Percentiles rank a stretch among this genome's conserved stretches.
Conservation (phyloP, 2,888 invertebrate genomes). For the Thyatira batis region DNA sequence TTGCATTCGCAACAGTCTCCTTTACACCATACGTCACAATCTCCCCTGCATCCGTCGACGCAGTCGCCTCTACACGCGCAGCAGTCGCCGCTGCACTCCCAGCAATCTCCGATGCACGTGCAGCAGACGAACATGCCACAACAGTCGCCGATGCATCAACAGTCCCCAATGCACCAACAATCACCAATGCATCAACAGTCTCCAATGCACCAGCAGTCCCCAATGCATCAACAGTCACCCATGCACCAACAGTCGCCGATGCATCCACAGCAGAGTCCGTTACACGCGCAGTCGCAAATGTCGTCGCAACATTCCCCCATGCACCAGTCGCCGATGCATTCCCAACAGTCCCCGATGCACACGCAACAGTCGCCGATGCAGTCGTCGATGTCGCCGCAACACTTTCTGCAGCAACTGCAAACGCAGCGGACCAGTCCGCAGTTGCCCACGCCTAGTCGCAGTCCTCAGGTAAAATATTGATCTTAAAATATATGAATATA, state of each 20-base stretch:
- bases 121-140: conserved; percentile 49
- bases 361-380: conserved; percentile 55
- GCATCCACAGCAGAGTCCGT: conserved; percentile 63
- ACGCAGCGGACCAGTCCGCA: conserved; percentile 76
- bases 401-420: conserved; percentile 65
- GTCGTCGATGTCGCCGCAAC: conserved; percentile 58
- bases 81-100: conserved; percentile 66
- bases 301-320: conserved; percentile 50
- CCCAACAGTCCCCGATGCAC: conserved; percentile 48
- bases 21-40: conserved; percentile 62
- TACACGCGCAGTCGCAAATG: conserved; percentile 55
- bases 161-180: conserved; percentile 48
- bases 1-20: conserved; percentile 71
- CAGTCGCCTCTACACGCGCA: conserved; percentile 70
- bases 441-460: conserved; percentile 73
- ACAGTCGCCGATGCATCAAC: conserved; percentile 66
- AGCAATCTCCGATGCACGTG: conserved; percentile 68
- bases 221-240: conserved; percentile 52
- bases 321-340: conserved; percentile 56
- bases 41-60: conserved; percentile 63
- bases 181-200: conserved; percentile 46
- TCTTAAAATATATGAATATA: neutral
- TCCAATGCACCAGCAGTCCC: conserved; percentile 51
- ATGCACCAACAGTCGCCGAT: conserved; percentile 62
- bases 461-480: conserved; percentile 64